phyloP scores from a whole-genome alignment of 2,888 invertebrate genomes.

The Zhengitettix transpicula region DNA sequence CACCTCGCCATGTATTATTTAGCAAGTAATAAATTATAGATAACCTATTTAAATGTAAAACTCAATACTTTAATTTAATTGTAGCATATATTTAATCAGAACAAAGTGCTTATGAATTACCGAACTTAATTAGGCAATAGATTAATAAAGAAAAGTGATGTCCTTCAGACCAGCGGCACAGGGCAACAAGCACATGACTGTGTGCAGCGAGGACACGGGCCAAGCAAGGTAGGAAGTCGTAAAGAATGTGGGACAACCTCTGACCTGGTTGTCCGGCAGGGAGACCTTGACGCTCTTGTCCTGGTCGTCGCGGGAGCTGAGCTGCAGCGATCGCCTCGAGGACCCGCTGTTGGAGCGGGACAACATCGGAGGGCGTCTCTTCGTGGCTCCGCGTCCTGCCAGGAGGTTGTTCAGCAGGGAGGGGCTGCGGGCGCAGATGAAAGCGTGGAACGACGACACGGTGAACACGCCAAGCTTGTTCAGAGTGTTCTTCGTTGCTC shows the following conservation, averaged over 20 bases:
- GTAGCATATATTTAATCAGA: no score
- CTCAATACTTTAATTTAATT: no score
- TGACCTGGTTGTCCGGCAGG: conserved; percentile 59
- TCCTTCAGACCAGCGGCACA: background rate
- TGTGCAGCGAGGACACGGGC: background rate
- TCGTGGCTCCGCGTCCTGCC: conserved; percentile 80
- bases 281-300: conserved; percentile 82
- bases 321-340: conserved; percentile 62
- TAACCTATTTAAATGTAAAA: no score
- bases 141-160: no score
- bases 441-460: conserved; percentile 94
- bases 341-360: conserved; percentile 81
- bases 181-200: background rate
- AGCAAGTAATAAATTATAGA: no score
- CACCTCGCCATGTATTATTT: no score
- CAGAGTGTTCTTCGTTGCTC: conserved; percentile 83
- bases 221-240: background rate
- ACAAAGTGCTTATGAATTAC: no score
- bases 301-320: conserved; percentile 63
- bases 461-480: conserved; percentile 94
- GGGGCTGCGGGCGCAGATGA: conserved; percentile 90
- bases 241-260: background rate
- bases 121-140: no score
- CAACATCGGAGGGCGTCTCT: conserved; percentile 74
- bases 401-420: conserved; percentile 80